These are phyloP conservation scores for Anoura caudifer DNA, from an alignment of 2,113 vertebrate genomes.

Conservation along the genomic window DNA sequence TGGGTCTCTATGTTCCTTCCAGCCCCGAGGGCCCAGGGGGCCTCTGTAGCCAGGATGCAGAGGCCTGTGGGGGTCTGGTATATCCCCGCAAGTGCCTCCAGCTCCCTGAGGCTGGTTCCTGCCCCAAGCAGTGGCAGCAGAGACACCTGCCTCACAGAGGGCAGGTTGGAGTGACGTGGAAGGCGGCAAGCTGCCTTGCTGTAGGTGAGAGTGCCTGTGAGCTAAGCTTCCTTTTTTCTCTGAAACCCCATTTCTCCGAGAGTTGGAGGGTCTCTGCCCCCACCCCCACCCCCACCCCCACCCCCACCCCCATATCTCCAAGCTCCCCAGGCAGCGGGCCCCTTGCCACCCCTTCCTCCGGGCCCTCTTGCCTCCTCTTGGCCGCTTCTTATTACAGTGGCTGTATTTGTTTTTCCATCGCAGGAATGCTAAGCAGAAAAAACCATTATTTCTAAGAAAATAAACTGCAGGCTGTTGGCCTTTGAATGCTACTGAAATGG, in stretches of 20 bases:
- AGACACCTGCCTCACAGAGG: background rate
- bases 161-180: accelerated
- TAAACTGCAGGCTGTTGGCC: slow-evolving; percentile 60
- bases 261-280: background rate
- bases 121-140: accelerated
- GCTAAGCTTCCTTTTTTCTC: background rate
- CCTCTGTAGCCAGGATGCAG: accelerated
- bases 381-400: slow-evolving; percentile 55
- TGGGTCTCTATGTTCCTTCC: accelerated
- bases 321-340: background rate
- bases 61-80: accelerated
- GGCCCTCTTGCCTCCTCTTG: background rate
- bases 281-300: background rate
- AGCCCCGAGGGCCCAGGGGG: accelerated
- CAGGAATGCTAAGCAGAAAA: slow-evolving; percentile 73
- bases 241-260: background rate
- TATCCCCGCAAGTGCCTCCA: background rate
- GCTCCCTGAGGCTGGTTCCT: background rate
- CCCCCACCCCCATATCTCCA: background rate
- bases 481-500: slow-evolving; percentile 70
- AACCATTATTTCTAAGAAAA: slow-evolving; percentile 79
- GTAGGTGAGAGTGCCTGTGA: accelerated
- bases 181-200: accelerated
- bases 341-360: background rate
- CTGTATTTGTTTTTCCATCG: slow-evolving; percentile 72